Base-by-base conservation (phyloP, 2,888 invertebrate species). In the Cheilosia scutellata region DNA sequence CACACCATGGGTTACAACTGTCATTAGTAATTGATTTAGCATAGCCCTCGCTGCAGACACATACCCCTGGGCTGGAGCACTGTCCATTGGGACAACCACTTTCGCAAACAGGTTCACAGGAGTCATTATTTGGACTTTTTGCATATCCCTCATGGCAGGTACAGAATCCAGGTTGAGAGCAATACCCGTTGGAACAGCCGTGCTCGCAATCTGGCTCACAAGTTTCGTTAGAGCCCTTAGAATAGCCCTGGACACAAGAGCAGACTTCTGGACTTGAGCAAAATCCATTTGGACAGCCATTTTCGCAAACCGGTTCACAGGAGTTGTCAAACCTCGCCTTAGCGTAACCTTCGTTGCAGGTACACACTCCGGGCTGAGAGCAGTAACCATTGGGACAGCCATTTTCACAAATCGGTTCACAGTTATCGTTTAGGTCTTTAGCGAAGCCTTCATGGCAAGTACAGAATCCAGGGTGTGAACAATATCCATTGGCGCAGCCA, bases 321-420 rank as follows among this genome's bases (percentile, higher is more conserved):
- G 65, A 62, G 20, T 42, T 37, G 2, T 27, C 27, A 0, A n/a
- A 1, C 3, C 44, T 47, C 20, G 20, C 20, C 0, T 40, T 60
- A 1, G 9, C 40, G 16, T 75, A 75, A 0, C 94, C 94, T 3
- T 91, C 88, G 16, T 91, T 90, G 88, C 95, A 95, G 20, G 91
- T 91, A 89, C 95, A 95, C 0, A 92, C 90, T 76, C 94, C 93
- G 0, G 94, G 94, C 0, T 92, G 93, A 0, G 93, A 92, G 89
- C 95, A 95, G 40, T 92, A 88, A 0, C 91, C 92, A 79, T 92
- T 90, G 0, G 78, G 68, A 79, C 93, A 93, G 2, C 79, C 65
- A 3, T 88, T 77, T 4, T 87, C 60, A 79, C 92, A 92, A 11
- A 87, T 68, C 2, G 92, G 90, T 11, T 88, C 44, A 82, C 92